Conservation (phyloP, 30 jellyfish, hydroid and myxozoan genomes). For the Haliclystus octoradiatus region DNA sequence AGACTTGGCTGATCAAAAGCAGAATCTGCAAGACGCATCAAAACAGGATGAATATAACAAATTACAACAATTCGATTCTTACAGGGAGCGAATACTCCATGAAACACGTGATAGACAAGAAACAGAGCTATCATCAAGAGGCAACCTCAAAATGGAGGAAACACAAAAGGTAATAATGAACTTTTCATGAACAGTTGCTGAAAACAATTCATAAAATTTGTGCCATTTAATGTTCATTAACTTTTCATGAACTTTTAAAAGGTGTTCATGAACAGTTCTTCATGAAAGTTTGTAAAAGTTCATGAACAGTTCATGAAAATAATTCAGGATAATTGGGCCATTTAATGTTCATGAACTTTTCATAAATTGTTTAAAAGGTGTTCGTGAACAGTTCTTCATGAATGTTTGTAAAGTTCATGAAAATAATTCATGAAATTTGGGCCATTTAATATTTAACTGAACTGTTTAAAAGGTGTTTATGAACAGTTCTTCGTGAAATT, state of each 20-base stretch:
- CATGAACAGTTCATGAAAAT: too few relatives aligned
- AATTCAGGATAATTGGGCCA: too few relatives aligned
- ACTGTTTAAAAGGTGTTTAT: too few relatives aligned
- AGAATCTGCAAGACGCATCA: constrained; percentile 58
- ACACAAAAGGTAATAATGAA: constrained; percentile 27
- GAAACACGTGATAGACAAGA: constrained; percentile 79
- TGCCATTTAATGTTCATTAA: neutral
- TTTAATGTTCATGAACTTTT: too few relatives aligned
- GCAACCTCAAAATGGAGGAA: constrained; percentile 53
- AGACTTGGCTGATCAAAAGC: constrained; percentile 24
- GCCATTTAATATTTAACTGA: too few relatives aligned
- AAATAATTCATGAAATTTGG: too few relatives aligned
- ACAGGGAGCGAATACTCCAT: constrained; percentile 48
- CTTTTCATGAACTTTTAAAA: neutral
- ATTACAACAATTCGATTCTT: constrained; percentile 55
- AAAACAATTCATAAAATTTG: neutral
- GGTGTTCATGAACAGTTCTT: too few relatives aligned
- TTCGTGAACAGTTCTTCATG: too few relatives aligned
- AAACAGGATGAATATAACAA: constrained; percentile 52
- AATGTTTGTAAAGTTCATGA: too few relatives aligned
- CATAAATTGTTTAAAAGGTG: too few relatives aligned
- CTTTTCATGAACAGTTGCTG: neutral
- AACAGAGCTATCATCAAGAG: constrained; percentile 71
- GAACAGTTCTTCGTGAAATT: too few relatives aligned
- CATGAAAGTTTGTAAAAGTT: too few relatives aligned